Evolutionary conservation across 2,797 vertebrate species (phyloP).

Genomic region (Poeciliopsis presidionis): DNA sequence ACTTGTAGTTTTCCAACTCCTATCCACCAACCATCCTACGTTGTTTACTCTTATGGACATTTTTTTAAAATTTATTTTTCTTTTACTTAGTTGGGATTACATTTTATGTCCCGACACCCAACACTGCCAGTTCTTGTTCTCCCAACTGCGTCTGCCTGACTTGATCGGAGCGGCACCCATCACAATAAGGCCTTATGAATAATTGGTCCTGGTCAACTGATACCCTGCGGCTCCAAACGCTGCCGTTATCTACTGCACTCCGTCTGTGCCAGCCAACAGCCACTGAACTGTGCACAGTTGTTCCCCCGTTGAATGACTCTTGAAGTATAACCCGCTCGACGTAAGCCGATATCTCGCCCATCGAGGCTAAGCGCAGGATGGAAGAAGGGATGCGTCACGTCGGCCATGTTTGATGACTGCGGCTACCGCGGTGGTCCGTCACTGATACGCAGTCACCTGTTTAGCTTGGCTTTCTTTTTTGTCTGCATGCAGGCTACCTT

Average conservation of each 20-base stretch:
- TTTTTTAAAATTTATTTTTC: background rate
- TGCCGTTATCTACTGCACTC: slow-evolving; percentile 57
- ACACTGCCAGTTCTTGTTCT: slow-evolving; percentile 51
- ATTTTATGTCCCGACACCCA: slow-evolving; percentile 42
- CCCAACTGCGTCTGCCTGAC: slow-evolving; percentile 56
- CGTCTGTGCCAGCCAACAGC: slow-evolving; percentile 58
- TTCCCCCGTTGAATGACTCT: slow-evolving; percentile 65
- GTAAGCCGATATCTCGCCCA: slow-evolving; percentile 63
- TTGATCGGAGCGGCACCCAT: slow-evolving; percentile 62
- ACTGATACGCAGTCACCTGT: slow-evolving; percentile 64
- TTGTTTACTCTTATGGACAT: background rate
- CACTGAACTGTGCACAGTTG: slow-evolving; percentile 67
- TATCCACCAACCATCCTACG: slow-evolving; percentile 20
- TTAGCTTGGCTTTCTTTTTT: slow-evolving; percentile 39
- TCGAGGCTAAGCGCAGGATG: slow-evolving; percentile 51
- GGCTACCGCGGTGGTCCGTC: slow-evolving; percentile 63
- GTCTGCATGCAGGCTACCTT: slow-evolving; percentile 53
- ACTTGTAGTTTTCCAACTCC: slow-evolving; percentile 33
- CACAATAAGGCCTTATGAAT: slow-evolving; percentile 76
- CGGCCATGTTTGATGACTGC: slow-evolving; percentile 27
- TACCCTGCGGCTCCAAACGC: slow-evolving; percentile 64
- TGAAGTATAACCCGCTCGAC: slow-evolving; percentile 56
- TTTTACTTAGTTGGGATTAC: slow-evolving; percentile 11
- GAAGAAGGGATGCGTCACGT: slow-evolving; percentile 51
- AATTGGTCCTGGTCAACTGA: slow-evolving; percentile 76